Base-by-base conservation (phyloP, 2,113 vertebrate species). In the Ciconia stormi region DNA sequence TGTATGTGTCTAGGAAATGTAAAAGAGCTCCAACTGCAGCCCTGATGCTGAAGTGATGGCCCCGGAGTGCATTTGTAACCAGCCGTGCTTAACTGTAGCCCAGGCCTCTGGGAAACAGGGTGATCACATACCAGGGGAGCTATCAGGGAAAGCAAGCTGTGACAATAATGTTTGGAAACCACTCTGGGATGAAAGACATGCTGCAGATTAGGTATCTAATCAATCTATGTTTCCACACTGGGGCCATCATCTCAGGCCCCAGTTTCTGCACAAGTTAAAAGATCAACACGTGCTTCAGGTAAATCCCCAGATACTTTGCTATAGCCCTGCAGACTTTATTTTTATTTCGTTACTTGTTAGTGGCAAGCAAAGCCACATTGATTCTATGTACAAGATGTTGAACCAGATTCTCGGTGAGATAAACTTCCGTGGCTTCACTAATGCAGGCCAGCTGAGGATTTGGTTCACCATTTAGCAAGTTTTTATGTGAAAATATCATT, bases 161-260 rank as follows among this genome's bases (percentile, higher is more conserved):
- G 82, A 73, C 74, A 62, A 16, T 49, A 46, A 47, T 17, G 46
- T 88, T 95, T 94, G 66, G 82, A 91, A 96, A 82, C 81, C 21
- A 34, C 26, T 38, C 59, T 0, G 8, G 93, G 91, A 82, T 93
- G 94, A 96, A 93, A 97, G 89, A 72, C 58, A 40, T 34, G 62
- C 29, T 90, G 42, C 78, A 93, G 95, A 93, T 94, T 94, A 94
- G 46, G 23, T 88, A 97, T 96, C 95, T 93, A 77, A 96, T 95
- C 93, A 90, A 88, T 93, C 91, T 81, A 2, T 5, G 5, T 87
- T 97, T 94, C 95, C 92, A 86, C 93, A 86, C 89, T 38, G 38
- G 73, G 27, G 26, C 63, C 59, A 59, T 70, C 84, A 67, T 72
- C 87, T 66, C 70, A 74, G 69, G 65, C 49, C 49, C 10, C 6